Evolutionary conservation across 2,888 invertebrate species (phyloP), one percentile per base, ranked within the genome.

Genomic region (Erpobdella octoculata): DNA sequence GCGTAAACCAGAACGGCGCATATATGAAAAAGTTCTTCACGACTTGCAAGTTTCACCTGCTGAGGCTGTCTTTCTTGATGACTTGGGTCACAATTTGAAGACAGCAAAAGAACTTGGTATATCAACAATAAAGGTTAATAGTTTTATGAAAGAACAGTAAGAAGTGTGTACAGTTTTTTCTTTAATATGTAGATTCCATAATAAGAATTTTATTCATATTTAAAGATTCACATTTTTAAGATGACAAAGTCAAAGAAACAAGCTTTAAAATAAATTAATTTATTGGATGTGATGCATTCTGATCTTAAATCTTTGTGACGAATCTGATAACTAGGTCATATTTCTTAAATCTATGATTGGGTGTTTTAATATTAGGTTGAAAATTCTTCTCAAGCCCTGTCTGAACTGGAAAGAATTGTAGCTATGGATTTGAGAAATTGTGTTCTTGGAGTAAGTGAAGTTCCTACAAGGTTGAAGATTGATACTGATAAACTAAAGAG

Each of bases 41-140:
- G 72, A 78, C 71, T 77, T 83, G 12, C 73, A 75, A 2, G 74
- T 80, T 15, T 62, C 71, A 2, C 80, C 82, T 12, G 75, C 79
- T 64, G 78, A 82, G 67, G 76, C 79, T 5, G 76, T 84, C 2
- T 84, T 84, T 74, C 78, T 85, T 6, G 85, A 85, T 75, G 85
- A 85, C 74, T 76, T 84, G 35, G 84, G 84, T 4, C 72, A 75
- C 0, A 85, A 85, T 72, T 74, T 84, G 41, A 84, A 84, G 72
- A 75, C 80, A 35, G 84, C 85, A 1, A 76, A 75, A 35, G 70
- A 76, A 38, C 41, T 84, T 37, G 85, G 85, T 46, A 81, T 83
- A 25, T 75, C 77, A 18, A 84, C 84, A 2, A 83, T 85, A 35
- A 83, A 83, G 79, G 83, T 81, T 46, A 28, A 71, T 46, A 1